These are phyloP conservation scores for Drosophila sp. DNA, from an alignment of 1,140 invertebrate species.

Conservation along the genomic window DNA sequence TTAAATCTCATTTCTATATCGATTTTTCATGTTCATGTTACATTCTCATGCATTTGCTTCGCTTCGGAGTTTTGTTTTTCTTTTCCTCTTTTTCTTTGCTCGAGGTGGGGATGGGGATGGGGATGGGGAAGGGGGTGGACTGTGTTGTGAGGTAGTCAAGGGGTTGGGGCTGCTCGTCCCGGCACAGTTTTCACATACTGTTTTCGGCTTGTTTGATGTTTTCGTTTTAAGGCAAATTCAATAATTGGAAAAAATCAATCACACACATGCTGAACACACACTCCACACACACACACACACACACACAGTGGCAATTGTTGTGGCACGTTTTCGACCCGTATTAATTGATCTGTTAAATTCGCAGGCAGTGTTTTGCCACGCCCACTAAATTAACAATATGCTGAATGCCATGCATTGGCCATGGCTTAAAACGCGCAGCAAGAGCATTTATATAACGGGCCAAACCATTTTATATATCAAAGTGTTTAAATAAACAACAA, in stretches of 20 bases:
- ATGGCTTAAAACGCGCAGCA: slow-evolving; percentile 75
- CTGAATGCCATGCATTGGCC: slow-evolving; percentile 74
- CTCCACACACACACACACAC: slow-evolving; percentile 8
- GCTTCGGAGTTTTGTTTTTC: background rate
- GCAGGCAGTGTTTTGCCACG: slow-evolving; percentile 43
- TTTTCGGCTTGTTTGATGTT: slow-evolving; percentile 39
- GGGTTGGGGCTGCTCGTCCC: slow-evolving; percentile 3
- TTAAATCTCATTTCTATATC: slow-evolving; percentile 82
- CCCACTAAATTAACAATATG: slow-evolving; percentile 61
- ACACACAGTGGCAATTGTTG: slow-evolving; percentile 9
- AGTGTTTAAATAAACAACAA: slow-evolving; percentile 65
- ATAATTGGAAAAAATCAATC: slow-evolving; percentile 39
- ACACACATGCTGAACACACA: slow-evolving; percentile 6
- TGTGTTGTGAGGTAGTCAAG: no score
- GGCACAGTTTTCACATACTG: slow-evolving; percentile 43
- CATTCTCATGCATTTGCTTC: slow-evolving; percentile 54
- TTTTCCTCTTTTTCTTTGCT: background rate
- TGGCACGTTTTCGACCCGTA: background rate
- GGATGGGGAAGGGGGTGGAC: background rate
- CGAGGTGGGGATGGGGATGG: background rate
- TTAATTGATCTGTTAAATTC: slow-evolving; percentile 16
- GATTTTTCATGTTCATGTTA: slow-evolving; percentile 79
- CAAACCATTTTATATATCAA: slow-evolving; percentile 79
- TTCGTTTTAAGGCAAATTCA: slow-evolving; percentile 47
- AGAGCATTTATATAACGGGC: slow-evolving; percentile 77